phyloP scores from a whole-genome alignment of 2,797 vertebrate species.

The Pygocentrus nattereri region DNA sequence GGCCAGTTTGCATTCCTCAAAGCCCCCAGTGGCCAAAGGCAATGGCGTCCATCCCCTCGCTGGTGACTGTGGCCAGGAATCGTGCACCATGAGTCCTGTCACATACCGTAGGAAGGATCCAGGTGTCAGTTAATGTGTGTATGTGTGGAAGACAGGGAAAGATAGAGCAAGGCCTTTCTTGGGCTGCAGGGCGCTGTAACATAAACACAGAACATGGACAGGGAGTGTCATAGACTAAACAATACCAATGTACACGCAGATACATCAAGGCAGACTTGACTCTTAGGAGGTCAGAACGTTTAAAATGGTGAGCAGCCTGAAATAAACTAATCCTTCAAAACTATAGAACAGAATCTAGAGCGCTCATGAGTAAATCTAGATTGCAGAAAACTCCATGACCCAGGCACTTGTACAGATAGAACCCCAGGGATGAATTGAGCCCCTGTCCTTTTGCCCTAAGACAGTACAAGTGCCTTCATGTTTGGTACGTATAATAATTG shows the following conservation, averaged over 20 bases:
- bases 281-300: background rate
- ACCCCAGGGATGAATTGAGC: background rate
- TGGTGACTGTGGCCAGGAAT: constrained; percentile 65
- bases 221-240: constrained; percentile 42
- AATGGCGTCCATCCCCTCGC: constrained; percentile 60
- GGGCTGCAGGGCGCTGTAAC: constrained; percentile 24
- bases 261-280: background rate
- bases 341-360: background rate
- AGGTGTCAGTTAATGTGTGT: constrained; percentile 43
- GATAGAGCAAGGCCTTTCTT: constrained; percentile 24
- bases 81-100: constrained; percentile 54
- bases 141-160: constrained; percentile 17
- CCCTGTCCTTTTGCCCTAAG: no score
- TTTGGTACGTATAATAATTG: no score
- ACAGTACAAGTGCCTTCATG: no score
- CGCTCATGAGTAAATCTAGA: background rate
- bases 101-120: background rate
- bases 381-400: background rate
- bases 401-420: background rate
- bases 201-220: constrained; percentile 43
- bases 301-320: background rate
- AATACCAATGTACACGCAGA: background rate
- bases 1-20: constrained; percentile 71
- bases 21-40: constrained; percentile 62
- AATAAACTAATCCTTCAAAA: background rate